Conservation (phyloP, 2,113 vertebrate genomes). For the Chlamydotis undulata region DNA sequence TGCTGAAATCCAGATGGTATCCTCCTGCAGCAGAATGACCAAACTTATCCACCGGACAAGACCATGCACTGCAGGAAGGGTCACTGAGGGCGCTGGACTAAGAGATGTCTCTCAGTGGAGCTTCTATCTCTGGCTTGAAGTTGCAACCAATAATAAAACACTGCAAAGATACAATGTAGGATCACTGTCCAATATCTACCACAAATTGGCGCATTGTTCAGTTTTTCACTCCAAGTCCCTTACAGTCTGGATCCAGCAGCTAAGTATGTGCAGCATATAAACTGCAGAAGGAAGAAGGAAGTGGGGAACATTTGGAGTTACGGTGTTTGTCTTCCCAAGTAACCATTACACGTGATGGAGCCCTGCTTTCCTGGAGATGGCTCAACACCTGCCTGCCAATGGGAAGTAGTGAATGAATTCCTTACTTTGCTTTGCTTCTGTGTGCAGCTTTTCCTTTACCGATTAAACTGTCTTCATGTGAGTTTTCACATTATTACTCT, state of each 20-base stretch:
- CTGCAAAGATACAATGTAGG: not conserved
- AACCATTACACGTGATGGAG: no score
- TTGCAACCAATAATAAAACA: not conserved
- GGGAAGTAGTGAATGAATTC: no score
- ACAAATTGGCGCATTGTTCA: not conserved
- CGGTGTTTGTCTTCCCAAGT: no score
- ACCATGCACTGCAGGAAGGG: not conserved
- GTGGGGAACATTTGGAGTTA: no score
- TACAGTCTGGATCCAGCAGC: not conserved
- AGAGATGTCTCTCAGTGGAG: not conserved
- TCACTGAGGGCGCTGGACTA: not conserved
- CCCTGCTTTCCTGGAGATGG: no score
- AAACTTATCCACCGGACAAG: accelerated
- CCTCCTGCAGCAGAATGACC: not conserved
- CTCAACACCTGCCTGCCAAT: no score
- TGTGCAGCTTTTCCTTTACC: no score
- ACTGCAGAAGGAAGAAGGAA: no score
- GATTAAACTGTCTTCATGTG: no score
- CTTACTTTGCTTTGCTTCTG: no score
- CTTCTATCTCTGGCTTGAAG: not conserved
- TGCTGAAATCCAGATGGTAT: not conserved
- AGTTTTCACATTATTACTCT: no score
- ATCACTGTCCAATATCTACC: not conserved
- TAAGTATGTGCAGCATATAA: not conserved
- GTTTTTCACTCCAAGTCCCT: not conserved